A percentile compares a stretch with the other conserved stretches of the same genome.
Conservation (phyloP, 2,888 invertebrate species). For the Cordylochernes scorpioides region DNA sequence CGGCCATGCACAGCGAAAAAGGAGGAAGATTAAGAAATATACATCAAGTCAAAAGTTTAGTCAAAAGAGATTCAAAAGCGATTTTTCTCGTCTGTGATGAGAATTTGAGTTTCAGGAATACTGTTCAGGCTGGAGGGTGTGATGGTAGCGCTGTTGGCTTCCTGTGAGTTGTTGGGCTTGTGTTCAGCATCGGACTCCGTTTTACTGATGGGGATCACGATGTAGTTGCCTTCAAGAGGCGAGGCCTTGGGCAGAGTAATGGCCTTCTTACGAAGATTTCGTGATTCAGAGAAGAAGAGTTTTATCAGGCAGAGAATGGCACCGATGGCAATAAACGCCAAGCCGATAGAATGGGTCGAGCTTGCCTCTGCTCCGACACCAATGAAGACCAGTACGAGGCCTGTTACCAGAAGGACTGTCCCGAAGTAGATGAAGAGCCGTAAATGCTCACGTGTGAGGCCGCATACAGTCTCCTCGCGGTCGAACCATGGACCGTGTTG, state of each 20-base stretch:
- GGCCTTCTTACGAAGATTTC: conserved; percentile 6
- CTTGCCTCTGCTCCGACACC: conserved; percentile 11
- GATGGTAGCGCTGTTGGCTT: conserved; percentile 4
- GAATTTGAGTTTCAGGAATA: conserved; percentile 11
- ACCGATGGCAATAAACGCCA: conserved; percentile 12
- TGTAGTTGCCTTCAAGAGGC: conserved; percentile 2
- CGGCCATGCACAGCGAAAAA: no score
- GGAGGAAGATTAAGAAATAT: no score
- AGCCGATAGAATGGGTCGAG: conserved; percentile 11
- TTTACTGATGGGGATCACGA: background rate
- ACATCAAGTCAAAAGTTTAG: no score
- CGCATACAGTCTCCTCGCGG: conserved; percentile 3
- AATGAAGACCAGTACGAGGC: conserved; percentile 12
- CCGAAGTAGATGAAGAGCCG: conserved; percentile 13
- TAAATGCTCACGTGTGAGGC: conserved; percentile 7
- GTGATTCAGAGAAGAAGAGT: conserved; percentile 11
- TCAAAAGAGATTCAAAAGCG: conserved; percentile 1
- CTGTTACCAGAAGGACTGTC: conserved; percentile 12
- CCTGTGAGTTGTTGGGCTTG: no score
- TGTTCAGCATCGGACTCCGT: no score
- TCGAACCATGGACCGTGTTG: conserved; percentile 1
- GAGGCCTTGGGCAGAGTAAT: background rate
- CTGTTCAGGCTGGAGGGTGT: conserved; percentile 11
- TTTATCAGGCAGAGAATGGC: conserved; percentile 13
- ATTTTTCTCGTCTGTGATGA: conserved; percentile 8